Base-by-base conservation (phyloP, 2,888 invertebrate genomes). In the Epicampocera succincta region DNA sequence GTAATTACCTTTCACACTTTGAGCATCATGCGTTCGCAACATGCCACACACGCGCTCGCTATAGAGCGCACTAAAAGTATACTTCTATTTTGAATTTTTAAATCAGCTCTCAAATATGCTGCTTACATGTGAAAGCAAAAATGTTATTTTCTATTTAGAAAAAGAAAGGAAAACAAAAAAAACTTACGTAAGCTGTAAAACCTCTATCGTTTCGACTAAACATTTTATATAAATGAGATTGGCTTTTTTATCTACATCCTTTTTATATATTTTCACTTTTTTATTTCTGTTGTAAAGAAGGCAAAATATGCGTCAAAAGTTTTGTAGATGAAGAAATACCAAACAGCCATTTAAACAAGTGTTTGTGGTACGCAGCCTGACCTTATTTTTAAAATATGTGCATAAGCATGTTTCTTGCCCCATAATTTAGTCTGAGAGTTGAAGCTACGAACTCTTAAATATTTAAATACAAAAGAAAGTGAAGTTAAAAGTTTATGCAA, bases 221-320 rank as follows among this genome's bases (percentile, higher is more conserved):
- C 19, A 25, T 17, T 40, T 48, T 46, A 38, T 69, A 50, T 58
- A 72, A 76, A 72, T 66, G 61, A 46, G 68, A 68, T 44, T 72
- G 54, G 54, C 60, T 71, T 80, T 75, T 74, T 52, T 72, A 75
- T 80, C 71, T 76, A 66, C 66, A 80, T 72, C 33, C 21, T 48
- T 73, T 58, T 54, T 65, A 48, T 48, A 9, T 33, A 8, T 29
- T 54, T n/a, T n/a, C n/a, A n/a, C n/a, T n/a, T n/a, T n/a, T n/a
- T 29, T 15, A 9, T 50, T 48, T 15, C 33, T 29, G 19, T 42
- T 40, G 48, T 17, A 40, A 58, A 69, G 15, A 63, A 69, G 40
- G 25, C 33, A 52, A 66, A 61, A 72, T 33, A 77, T 65, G 65
- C 75, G 60, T 76, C 75, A 72, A 65, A 80, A 71, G 75, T 65